Evolutionary conservation across 2,113 vertebrate species (phyloP).

Genomic region (Plestiodon gilberti): DNA sequence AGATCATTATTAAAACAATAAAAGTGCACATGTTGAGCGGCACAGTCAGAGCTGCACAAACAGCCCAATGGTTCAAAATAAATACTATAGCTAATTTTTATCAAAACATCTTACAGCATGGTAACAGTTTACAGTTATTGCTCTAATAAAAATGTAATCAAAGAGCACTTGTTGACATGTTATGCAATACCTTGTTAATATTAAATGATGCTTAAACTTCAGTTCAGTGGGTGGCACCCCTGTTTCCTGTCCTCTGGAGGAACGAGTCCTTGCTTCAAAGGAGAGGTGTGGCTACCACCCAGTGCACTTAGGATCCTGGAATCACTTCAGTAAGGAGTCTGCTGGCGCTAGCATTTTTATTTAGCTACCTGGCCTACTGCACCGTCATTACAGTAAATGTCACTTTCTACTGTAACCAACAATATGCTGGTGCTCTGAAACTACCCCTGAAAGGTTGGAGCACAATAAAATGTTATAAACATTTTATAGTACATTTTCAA

Average conservation of each 20-base stretch:
- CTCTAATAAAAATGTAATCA: constrained; percentile 81
- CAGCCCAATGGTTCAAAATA: constrained; percentile 82
- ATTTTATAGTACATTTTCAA: constrained; percentile 53
- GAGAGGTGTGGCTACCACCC: no score
- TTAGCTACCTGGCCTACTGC: constrained; percentile 54
- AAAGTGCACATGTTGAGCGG: constrained; percentile 85
- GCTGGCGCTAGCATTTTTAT: constrained; percentile 55
- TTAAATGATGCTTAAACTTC: constrained; percentile 74
- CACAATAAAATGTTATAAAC: constrained; percentile 55
- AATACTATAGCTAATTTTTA: constrained; percentile 81
- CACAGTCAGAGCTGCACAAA: constrained; percentile 77
- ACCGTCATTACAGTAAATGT: constrained; percentile 41
- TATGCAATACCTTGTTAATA: constrained; percentile 72
- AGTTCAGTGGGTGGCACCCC: constrained; percentile 41
- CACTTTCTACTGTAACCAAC: constrained; percentile 55
- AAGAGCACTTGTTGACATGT: constrained; percentile 81
- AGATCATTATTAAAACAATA: constrained; percentile 76
- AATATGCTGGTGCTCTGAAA: constrained; percentile 39
- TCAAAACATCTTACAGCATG: constrained; percentile 81
- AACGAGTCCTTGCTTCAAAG: no score
- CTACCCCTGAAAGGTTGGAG: constrained; percentile 41
- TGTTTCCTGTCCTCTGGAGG: no score
- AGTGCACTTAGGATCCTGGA: constrained; percentile 63
- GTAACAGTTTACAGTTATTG: constrained; percentile 87
- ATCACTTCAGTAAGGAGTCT: constrained; percentile 62